Evolutionary conservation across 2,797 vertebrate genomes (phyloP).

Genomic region (Lepilemur ruficaudatus): DNA sequence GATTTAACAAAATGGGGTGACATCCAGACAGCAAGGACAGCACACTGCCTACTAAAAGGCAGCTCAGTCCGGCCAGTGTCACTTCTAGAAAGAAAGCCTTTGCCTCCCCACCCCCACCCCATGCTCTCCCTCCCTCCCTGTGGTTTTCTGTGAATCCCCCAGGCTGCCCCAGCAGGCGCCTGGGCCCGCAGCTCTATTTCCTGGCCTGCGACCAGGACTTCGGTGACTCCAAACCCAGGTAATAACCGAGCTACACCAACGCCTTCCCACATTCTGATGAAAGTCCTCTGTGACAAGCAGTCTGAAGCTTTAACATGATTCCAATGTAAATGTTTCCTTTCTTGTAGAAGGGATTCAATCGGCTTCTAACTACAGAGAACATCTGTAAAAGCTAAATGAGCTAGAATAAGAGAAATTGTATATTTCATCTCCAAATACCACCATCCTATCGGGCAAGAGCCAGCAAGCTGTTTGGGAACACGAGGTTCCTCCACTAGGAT

Average conservation of each 20-base stretch:
- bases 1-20: background rate
- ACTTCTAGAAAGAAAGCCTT: background rate
- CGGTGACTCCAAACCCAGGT: background rate
- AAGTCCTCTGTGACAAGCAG: background rate
- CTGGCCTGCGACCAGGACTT: background rate
- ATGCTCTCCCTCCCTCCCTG: fast-evolving
- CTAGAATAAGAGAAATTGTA: background rate
- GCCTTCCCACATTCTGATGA: background rate
- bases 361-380: background rate
- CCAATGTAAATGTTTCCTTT: background rate
- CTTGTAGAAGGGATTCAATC: background rate
- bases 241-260: fast-evolving
- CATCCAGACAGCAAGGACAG: background rate
- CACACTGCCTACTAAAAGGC: background rate
- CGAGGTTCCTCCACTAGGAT: background rate
- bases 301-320: background rate
- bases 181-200: no score
- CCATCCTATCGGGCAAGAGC: no score
- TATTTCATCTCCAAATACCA: background rate
- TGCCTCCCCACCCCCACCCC: no score
- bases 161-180: background rate
- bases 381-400: background rate
- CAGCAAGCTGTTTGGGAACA: background rate
- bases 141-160: background rate
- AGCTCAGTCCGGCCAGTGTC: fast-evolving